Conservation (phyloP, 2,797 vertebrate genomes). For the Todus mexicanus region DNA sequence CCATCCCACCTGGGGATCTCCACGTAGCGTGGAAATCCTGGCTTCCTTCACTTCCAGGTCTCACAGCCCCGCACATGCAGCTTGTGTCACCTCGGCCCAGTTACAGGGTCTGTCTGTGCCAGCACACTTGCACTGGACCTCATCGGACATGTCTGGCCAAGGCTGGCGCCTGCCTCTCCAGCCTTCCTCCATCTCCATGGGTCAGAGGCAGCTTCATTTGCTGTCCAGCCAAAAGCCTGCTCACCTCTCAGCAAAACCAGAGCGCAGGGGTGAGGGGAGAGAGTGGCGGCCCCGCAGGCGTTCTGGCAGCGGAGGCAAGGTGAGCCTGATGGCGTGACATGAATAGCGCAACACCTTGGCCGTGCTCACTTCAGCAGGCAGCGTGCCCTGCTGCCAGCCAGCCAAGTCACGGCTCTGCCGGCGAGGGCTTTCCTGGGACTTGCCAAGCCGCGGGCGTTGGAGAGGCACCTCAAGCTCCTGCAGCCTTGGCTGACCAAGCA, state of each 20-base stretch:
- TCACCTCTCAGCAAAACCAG: background rate
- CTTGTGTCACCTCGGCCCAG: background rate
- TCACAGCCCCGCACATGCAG: accelerated
- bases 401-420: background rate
- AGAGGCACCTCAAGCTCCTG: no score
- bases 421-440: background rate
- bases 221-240: background rate
- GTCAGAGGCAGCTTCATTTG: background rate
- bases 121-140: accelerated
- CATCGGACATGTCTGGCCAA: accelerated
- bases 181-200: background rate
- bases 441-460: background rate
- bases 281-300: accelerated
- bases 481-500: background rate
- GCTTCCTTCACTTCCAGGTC: background rate
- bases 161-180: background rate
- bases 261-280: background rate
- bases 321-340: accelerated
- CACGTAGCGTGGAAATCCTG: accelerated
- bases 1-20: background rate
- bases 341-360: background rate
- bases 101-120: background rate
- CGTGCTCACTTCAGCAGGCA: accelerated
- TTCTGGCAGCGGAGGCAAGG: background rate
- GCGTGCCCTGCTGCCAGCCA: background rate